Evolutionary conservation across 2,888 invertebrate species (phyloP), one percentile per base, ranked within the genome.

Genomic region (Myopa testacea): DNA sequence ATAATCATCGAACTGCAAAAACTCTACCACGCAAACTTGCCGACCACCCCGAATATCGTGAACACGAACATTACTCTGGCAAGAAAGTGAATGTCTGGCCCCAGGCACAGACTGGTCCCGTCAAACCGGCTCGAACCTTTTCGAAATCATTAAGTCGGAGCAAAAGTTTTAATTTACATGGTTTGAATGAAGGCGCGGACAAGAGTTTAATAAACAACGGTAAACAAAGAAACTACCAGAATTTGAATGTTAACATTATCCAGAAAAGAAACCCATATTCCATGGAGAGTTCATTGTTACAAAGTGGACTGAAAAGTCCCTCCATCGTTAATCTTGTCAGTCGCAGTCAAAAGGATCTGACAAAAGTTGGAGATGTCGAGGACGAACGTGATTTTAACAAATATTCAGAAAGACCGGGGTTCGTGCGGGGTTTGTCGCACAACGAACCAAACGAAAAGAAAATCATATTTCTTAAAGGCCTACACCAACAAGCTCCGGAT

Each of bases 251-350:
- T 68, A 93, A 93, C 37, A 82, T 82, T 38, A 81, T 78, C n/a
- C 85, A 69, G 19, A 60, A 65, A 38, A 55, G 58, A 45, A 68
- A 94, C 94, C 85, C 93, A 92, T 10, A 60, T 67, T 81, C 84
- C 81, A 85, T 83, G 81, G 88, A 88, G 34, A 87, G 85, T 65
- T 84, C 86, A 4, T 75, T 82, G 14, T 74, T 88, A 58, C 88
- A 87, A 79, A 87, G 86, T 79, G 88, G 93, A 12, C 83, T 88
- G 1, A 95, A 96, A 87, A 96, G 95, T 87, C 96, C 96, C 0
- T 95, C 95, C 62, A 94, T 96, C 81, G 94, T 96, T 60, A 95
- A 95, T 78, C 94, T 95, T 82, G 94, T 96, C 80, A 95, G 94
- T 86, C 92, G 96, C 81, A 95, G 95, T 88, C 95, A 95, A 86